Conservation (phyloP, 2,113 vertebrate species). For the Oncorhynchus clarkii region DNA sequence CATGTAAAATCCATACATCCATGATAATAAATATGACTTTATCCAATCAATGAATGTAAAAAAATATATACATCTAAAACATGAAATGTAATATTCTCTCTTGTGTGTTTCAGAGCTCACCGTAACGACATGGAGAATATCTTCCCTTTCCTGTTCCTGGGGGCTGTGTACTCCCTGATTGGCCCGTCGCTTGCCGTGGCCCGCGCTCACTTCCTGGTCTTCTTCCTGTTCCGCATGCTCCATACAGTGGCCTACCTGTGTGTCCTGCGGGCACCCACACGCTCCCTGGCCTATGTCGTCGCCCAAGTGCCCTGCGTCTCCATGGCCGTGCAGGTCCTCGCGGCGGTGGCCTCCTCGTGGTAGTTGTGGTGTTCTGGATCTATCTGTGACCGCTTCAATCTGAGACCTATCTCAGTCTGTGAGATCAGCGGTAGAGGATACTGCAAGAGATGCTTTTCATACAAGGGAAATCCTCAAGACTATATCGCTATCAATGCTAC, state of each 20-base stretch:
- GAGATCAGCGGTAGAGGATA: not conserved
- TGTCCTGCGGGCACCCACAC: conserved; percentile 77
- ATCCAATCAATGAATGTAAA: no score
- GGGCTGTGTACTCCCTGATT: conserved; percentile 85
- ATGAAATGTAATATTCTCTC: no score
- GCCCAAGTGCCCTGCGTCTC: conserved; percentile 89
- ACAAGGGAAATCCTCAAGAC: not conserved
- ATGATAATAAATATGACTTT: no score
- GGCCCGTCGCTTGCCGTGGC: conserved; percentile 78
- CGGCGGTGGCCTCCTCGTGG: conserved; percentile 49
- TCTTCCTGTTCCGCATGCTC: conserved; percentile 78
- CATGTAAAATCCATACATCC: no score
- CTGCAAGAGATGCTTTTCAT: not conserved
- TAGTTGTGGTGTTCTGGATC: not conserved
- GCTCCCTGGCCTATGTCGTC: conserved; percentile 82
- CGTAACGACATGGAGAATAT: conserved; percentile 93
- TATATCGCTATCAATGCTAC: no score
- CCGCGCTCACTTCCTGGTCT: conserved; percentile 83
- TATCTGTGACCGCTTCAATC: not conserved
- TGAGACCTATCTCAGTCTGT: not conserved
- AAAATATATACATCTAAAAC: no score
- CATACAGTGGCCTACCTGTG: conserved; percentile 87
- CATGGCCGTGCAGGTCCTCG: conserved; percentile 90
- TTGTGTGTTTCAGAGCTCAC: conserved; percentile 79
- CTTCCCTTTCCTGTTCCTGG: conserved; percentile 92